Evolutionary conservation across 2,888 invertebrate species (phyloP), one percentile per base, ranked within the genome.

Genomic region (Ommatoiulus sabulosus): DNA sequence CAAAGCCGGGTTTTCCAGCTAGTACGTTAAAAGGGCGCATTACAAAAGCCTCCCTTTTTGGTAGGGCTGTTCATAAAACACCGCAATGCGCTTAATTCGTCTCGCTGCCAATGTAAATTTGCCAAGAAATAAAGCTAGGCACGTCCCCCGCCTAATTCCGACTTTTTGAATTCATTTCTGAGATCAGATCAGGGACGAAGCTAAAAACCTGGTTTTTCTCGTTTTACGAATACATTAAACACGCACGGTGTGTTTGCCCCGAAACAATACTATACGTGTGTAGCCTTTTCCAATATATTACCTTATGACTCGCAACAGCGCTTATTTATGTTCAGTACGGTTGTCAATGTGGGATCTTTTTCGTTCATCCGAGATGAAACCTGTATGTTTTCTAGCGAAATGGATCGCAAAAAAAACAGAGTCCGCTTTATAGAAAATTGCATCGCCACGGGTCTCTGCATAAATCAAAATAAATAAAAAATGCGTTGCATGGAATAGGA

Each of bases 401-500:
- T 0, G 20, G 20, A 63, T 63, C 3, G 63, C 2, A 63, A 63
- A 63, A 35, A 48, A 48, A 8, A 63, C n/a, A n/a, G 6, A 17
- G 20, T 20, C 20, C 63, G 63, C 20, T 63, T 63, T 20, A 20
- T 63, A 15, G 5, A 8, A 6, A 20, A 63, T 20, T 7, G 63
- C 63, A 63, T 63, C 63, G 63, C 63, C 63, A 57, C 20, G 63
- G 63, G 63, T 20, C 63, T 63, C 20, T 63, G 63, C 12, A 63
- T 63, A 63, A 63, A 63, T 63, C 63, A 20, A 63, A 63, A 63
- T 63, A 63, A 63, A 63, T 63, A 63, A 20, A 63, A 20, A n/a
- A 20, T 63, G 20, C 63, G 57, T 57, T 17, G 57, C 17, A 46
- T 63, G 63, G 63, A 20, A 63, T 20, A 63, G 63, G 63, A 63